Conservation (phyloP, 2,888 invertebrate genomes). For the Parnassius mnemosyne region DNA sequence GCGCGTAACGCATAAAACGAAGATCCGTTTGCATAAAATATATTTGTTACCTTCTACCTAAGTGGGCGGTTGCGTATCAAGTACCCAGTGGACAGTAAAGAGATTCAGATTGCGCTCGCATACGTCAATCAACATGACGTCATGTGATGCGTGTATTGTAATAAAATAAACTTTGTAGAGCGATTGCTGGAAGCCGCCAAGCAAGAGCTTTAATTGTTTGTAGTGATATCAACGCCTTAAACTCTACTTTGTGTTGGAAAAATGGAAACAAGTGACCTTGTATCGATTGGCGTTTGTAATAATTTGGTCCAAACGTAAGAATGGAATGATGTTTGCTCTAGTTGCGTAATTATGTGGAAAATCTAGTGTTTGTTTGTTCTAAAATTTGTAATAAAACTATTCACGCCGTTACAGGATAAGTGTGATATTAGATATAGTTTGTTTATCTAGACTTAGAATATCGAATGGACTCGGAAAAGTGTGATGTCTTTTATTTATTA, state of each 20-base stretch:
- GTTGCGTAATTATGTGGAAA: slow-evolving; percentile 43
- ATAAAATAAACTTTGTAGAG: slow-evolving; percentile 55
- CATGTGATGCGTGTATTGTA: slow-evolving; percentile 71
- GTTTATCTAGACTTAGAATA: background rate
- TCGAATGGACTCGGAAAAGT: background rate
- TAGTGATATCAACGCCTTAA: slow-evolving; percentile 52
- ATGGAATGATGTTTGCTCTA: slow-evolving; percentile 39
- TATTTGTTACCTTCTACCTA: slow-evolving; percentile 41
- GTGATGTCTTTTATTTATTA: slow-evolving; percentile 19
- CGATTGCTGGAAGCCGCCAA: slow-evolving; percentile 59
- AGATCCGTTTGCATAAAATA: slow-evolving; percentile 32
- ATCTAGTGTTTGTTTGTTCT: slow-evolving; percentile 31
- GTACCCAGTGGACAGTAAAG: slow-evolving; percentile 43
- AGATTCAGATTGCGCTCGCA: slow-evolving; percentile 70
- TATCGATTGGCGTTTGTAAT: slow-evolving; percentile 32
- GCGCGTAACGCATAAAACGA: slow-evolving; percentile 28
- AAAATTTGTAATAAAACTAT: slow-evolving; percentile 30
- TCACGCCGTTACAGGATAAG: slow-evolving; percentile 37
- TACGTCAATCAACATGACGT: slow-evolving; percentile 76
- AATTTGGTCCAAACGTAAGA: slow-evolving; percentile 35
- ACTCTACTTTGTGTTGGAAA: slow-evolving; percentile 38
- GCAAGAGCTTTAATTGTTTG: slow-evolving; percentile 72
- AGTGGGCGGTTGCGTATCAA: slow-evolving; percentile 35
- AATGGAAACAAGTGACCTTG: slow-evolving; percentile 48
- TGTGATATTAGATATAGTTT: slow-evolving; percentile 65